phyloP scores from a whole-genome alignment of 2,888 invertebrate genomes.

The Andrena trimmerana region DNA sequence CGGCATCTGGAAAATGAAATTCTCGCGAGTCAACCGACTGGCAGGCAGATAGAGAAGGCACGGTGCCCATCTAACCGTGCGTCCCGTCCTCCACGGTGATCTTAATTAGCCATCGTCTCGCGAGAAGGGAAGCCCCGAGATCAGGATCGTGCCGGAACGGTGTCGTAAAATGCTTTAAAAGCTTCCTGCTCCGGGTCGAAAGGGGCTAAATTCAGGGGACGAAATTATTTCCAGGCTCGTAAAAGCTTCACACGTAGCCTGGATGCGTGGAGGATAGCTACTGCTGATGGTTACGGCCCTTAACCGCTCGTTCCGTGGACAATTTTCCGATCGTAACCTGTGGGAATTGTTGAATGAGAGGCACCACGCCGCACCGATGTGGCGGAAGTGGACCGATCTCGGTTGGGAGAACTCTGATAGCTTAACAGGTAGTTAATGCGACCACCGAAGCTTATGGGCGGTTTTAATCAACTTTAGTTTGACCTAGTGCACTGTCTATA shows the following conservation, averaged over 20 bases:
- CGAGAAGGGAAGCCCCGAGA: slow-evolving; percentile 23
- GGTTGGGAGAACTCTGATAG: not conserved
- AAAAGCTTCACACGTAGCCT: slow-evolving; percentile 25
- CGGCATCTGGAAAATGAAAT: slow-evolving; percentile 62
- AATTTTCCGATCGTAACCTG: not conserved
- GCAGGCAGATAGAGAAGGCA: slow-evolving; percentile 28
- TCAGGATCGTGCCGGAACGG: slow-evolving; percentile 21
- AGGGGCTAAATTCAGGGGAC: slow-evolving; percentile 25
- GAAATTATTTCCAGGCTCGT: slow-evolving; percentile 65
- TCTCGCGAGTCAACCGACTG: slow-evolving; percentile 48
- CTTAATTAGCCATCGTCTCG: slow-evolving; percentile 65
- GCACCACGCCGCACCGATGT: not conserved
- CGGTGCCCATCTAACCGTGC: slow-evolving; percentile 42
- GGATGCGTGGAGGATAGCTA: not conserved
- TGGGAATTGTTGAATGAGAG: not conserved
- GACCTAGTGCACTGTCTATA: too few species aligned
- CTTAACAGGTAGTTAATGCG: not conserved
- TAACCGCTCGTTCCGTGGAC: slow-evolving; percentile 25
- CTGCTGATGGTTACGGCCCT: slow-evolving; percentile 9
- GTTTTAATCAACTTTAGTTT: not conserved
- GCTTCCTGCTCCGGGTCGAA: slow-evolving; percentile 30
- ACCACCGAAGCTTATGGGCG: not conserved
- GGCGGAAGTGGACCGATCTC: not conserved
- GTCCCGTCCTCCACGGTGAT: slow-evolving; percentile 38
- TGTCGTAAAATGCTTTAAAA: slow-evolving; percentile 65